phyloP scores from a whole-genome alignment of 2,113 vertebrate species.

The Odontophorus gujanensis region DNA sequence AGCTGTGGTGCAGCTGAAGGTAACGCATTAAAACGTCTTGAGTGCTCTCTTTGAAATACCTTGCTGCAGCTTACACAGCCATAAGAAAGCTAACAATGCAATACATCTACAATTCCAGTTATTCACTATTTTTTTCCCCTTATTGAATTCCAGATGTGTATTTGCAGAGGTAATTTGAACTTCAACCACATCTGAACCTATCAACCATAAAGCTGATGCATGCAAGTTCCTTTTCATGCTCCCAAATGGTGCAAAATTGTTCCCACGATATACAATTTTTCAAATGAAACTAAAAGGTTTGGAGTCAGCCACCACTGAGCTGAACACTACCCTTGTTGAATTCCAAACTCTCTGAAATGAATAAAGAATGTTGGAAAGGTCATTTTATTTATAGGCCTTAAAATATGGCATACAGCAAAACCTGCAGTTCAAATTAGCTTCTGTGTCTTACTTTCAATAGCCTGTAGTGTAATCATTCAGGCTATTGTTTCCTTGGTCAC shows the following conservation, averaged over 20 bases:
- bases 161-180: slow-evolving; percentile 22
- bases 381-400: slow-evolving; percentile 28
- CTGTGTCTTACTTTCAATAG: background rate
- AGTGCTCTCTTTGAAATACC: background rate
- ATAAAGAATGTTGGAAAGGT: background rate
- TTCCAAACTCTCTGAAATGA: background rate
- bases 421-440: background rate
- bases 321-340: background rate
- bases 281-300: background rate
- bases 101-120: background rate
- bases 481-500: background rate
- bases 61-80: background rate
- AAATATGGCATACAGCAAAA: background rate
- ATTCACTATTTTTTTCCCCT: background rate
- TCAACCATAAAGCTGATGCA: background rate
- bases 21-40: background rate
- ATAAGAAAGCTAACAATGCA: background rate
- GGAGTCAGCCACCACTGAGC: background rate
- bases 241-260: background rate
- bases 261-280: background rate
- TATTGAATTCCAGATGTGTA: background rate
- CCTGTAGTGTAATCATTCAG: background rate
- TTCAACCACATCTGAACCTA: background rate
- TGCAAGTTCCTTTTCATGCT: background rate
- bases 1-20: background rate